phyloP scores from a whole-genome alignment of 1,140 invertebrate species.

The Drosophila insularis region DNA sequence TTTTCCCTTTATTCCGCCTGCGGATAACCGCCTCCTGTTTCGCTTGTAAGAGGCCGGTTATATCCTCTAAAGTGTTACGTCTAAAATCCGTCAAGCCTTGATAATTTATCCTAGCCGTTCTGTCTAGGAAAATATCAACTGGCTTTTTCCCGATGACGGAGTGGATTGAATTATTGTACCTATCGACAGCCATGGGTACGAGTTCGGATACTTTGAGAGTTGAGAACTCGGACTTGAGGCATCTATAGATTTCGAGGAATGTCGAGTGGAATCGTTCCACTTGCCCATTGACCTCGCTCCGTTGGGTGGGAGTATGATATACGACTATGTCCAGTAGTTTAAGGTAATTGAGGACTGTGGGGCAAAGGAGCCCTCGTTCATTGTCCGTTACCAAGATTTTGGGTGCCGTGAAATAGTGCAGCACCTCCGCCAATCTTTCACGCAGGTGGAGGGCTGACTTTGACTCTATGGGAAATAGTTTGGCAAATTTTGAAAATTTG shows the following conservation, averaged over 20 bases:
- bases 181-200: constrained; percentile 1
- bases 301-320: constrained; percentile 1
- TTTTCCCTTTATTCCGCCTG: not conserved
- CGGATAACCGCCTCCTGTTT: too few relatives aligned
- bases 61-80: not conserved
- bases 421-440: too few relatives aligned
- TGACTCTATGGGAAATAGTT: too few relatives aligned
- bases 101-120: not conserved
- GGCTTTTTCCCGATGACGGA: constrained; percentile 3
- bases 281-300: constrained; percentile 9
- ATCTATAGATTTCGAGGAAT: constrained; percentile 13
- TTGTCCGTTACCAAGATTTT: too few relatives aligned
- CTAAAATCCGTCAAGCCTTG: not conserved
- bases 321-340: not conserved
- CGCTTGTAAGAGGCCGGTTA: not conserved
- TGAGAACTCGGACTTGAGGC: not conserved
- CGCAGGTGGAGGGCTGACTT: too few relatives aligned
- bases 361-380: too few relatives aligned
- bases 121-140: constrained; percentile 6
- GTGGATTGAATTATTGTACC: constrained; percentile 16
- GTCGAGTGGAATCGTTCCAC: constrained; percentile 18
- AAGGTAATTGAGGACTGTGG: not conserved
- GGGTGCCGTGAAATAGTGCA: not conserved
- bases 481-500: too few relatives aligned
- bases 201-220: not conserved